Base-by-base conservation (phyloP, 2,888 invertebrate species). In the Carcina quercana region DNA sequence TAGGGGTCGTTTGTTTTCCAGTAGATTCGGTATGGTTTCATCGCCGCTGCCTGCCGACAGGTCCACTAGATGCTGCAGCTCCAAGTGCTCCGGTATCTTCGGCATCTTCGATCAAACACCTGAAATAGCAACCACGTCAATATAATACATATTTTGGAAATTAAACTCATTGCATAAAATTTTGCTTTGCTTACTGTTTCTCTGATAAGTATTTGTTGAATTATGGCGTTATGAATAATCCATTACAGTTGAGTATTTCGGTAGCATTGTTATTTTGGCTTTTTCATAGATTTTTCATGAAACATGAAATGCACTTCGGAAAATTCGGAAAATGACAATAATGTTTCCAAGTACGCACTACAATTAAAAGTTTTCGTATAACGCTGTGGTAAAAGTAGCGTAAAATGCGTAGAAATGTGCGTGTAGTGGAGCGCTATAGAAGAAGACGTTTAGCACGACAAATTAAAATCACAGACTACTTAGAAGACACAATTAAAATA, bases 31-130 rank as follows among this genome's bases (percentile, higher is more conserved):
- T 39, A 74, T 39, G 2, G 74, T 75, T 46, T 79, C 85, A 48
- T 84, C 79, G 30, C 80, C 84, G 43, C 83, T 86, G 30, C 86
- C 80, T 11, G 68, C 70, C 13, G 85, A 83, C 32, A 85, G 85
- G 45, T 91, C 91, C 30, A 92, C 92, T 40, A 94, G 86, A 56
- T 93, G 92, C 69, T 93, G 92, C 34, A 94, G 82, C 73, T 94
- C 94, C 48, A 93, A 75, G 61, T 91, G 90, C 67, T 93, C 93
- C 33, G 91, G 87, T 91, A 92, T 34, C 20, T 24, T 17, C 10
- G 17, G 26, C 10, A 24, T 13, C n/a, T n/a, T n/a, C n/a, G n/a
- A n/a, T n/a, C n/a, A n/a, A n/a, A n/a, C n/a, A 19, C 32, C 44
- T 44, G 37, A 33, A 44, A 44, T 35, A 31, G 35, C 37, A 40